Base-by-base conservation (phyloP, 1,140 invertebrate species). In the Leptinotarsa undecemlineata region DNA sequence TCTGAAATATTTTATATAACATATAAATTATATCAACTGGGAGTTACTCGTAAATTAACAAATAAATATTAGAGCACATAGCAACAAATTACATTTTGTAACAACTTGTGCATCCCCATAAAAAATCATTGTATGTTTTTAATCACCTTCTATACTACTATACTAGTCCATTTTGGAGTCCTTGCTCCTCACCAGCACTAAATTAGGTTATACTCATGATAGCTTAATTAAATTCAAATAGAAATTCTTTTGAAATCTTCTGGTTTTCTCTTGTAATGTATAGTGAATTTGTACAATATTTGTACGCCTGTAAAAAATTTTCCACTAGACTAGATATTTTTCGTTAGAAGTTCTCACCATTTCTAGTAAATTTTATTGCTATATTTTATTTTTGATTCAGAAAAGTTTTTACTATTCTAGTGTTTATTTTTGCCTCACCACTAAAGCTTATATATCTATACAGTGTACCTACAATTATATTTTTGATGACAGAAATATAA, bases 271-370 rank as follows among this genome's bases (percentile, higher is more conserved):
- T 71, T 23, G 48, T 26, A 71, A 48, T 4, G 19, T 42, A 42
- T 42, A 15, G 48, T 26, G 21, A 63, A n/a, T 26, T 77, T 77
- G 76, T 77, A 77, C 76, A 77, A 77, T 77, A 77, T 77, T 77
- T 77, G 76, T 77, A 77, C 73, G 11, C 33, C 68, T 69, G 19
- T 64, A 8, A 11, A 48, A 69, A 69, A 67, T 67, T 21, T 67
- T 67, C 64, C 64, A 67, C 42, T 26, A 17, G 33, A 42, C 8
- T 23, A 67, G 23, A 8, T 23, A 14, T 42, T 21, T 67, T 23
- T 67, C 26, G 33, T 23, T n/a, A 3, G 17, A 67, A 67, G 8
- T 67, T n/a, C n/a, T 69, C 17, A 69, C 33, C 5, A 69, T 69
- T 69, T 69, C 68, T 69, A 69, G 68, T 69, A 48, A 69, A 20